These are phyloP conservation scores for Rhagium mordax DNA, from an alignment of 2,888 invertebrate species.

Conservation along the genomic window DNA sequence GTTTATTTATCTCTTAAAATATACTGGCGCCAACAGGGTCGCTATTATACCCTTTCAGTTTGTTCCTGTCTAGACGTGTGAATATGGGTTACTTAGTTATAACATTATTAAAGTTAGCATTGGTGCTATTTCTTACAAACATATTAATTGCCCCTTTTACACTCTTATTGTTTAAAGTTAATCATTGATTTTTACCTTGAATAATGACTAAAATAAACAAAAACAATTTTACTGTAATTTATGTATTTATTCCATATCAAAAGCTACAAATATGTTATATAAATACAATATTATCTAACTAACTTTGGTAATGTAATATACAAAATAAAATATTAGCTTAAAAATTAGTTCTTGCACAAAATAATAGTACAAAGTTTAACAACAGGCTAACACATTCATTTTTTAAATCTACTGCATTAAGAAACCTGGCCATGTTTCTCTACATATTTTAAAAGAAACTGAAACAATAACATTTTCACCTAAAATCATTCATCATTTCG, in stretches of 20 bases:
- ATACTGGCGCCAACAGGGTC: too few relatives aligned
- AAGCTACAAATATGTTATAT: constrained; percentile 57
- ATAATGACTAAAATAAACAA: background rate
- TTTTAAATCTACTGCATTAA: constrained; percentile 41
- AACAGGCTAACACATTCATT: constrained; percentile 35
- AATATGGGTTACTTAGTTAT: too few relatives aligned
- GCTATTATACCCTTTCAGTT: too few relatives aligned
- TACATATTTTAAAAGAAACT: constrained; percentile 22
- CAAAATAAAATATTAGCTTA: constrained; percentile 42
- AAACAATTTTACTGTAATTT: constrained; percentile 7
- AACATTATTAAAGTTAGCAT: too few relatives aligned
- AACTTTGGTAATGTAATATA: constrained; percentile 57
- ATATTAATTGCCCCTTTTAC: too few relatives aligned
- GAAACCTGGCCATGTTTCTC: constrained; percentile 4
- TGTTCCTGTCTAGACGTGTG: too few relatives aligned
- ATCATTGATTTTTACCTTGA: too few relatives aligned
- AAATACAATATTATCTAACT: constrained; percentile 54
- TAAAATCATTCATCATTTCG: background rate
- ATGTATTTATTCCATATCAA: constrained; percentile 57
- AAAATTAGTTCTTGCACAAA: constrained; percentile 39
- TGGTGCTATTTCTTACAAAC: too few relatives aligned
- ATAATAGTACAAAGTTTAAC: constrained; percentile 40
- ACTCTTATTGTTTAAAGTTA: too few relatives aligned
- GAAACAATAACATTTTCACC: background rate
- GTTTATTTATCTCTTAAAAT: too few relatives aligned